A percentile compares a stretch with the other conserved stretches of the same genome.
Conservation (phyloP, 2,888 invertebrate genomes). For the Liodrosophila aerea region DNA sequence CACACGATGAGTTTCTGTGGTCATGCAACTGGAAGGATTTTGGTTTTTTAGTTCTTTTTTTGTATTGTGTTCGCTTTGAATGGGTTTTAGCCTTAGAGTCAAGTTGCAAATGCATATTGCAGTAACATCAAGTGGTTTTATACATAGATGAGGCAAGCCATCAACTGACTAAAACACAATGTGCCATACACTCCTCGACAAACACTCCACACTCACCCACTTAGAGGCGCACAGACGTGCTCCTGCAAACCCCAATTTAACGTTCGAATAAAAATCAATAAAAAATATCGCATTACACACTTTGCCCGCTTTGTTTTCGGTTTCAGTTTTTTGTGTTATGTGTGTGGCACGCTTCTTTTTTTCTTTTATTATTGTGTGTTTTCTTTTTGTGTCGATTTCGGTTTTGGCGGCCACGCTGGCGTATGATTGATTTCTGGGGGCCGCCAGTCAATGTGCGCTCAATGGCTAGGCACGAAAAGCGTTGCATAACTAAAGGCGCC, state of each 20-base stretch:
- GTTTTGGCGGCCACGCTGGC: conserved; percentile 55
- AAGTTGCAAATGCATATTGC: conserved; percentile 66
- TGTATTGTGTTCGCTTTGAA: conserved; percentile 24
- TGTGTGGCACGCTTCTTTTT: conserved; percentile 2
- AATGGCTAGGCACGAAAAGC: conserved; percentile 44
- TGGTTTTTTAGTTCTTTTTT: no score
- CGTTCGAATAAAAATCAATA: conserved; percentile 64
- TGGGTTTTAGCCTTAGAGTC: conserved; percentile 34
- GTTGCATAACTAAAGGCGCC: conserved; percentile 64
- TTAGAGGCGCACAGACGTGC: conserved; percentile 9
- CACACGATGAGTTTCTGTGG: no score
- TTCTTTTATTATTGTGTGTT: conserved; percentile 5
- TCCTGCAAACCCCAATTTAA: conserved; percentile 8
- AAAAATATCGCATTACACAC: conserved; percentile 68
- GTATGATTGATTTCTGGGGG: conserved; percentile 67
- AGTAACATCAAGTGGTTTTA: conserved; percentile 57
- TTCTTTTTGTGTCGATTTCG: conserved; percentile 50
- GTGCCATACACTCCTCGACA: conserved; percentile 19
- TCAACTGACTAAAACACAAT: conserved; percentile 33
- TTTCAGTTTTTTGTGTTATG: conserved; percentile 27
- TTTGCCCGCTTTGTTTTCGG: conserved; percentile 48
- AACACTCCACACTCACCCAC: conserved; percentile 8
- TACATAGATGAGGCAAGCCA: conserved; percentile 34
- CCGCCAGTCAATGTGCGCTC: conserved; percentile 4
- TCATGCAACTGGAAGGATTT: no score